Evolutionary conservation across 1,140 invertebrate species (phyloP), one percentile per base, ranked within the genome.

Genomic region (Drosophila orosa): DNA sequence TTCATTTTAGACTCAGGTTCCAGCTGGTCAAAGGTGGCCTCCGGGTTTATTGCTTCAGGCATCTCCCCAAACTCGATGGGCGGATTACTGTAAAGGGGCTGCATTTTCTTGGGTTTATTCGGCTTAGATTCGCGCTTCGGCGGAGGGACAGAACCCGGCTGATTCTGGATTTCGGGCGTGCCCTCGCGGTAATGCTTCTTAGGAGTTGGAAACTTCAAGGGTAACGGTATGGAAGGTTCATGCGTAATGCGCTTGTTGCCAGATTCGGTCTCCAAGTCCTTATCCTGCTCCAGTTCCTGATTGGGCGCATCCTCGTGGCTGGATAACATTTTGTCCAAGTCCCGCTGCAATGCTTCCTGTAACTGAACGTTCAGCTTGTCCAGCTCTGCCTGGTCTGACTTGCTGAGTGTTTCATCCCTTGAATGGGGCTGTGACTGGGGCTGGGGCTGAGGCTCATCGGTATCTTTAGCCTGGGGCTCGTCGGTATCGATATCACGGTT

Each of bases 401-500:
- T 7, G 33, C 40, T 73, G 10, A 56, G 52, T 10, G 9, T 54
- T 47, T 40, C 54, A 9, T 67, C 24, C 3, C 5, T 17, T n/a
- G n/a, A n/a, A n/a, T n/a, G n/a, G n/a, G n/a, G n/a, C n/a, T n/a
- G n/a, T n/a, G n/a, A n/a, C n/a, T n/a, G n/a, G n/a, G n/a, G n/a
- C n/a, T n/a, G n/a, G n/a, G n/a, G n/a, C n/a, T n/a, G n/a, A n/a
- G n/a, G n/a, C n/a, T n/a, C n/a, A n/a, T n/a, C n/a, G n/a, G n/a
- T n/a, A n/a, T 40, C 22, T 5, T 17, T 52, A 5, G 15, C 13
- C 7, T 24, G 10, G 8, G 22, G 5, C 13, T 58, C 29, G 1
- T 74, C 19, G 10, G 25, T 12, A 3, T 67, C 61, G n/a, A 66
- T 45, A 1, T 74, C 39, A 4, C 44, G 65, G n/a, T 67, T 58